Evolutionary conservation across 2,113 vertebrate species (phyloP).

Genomic region (Gasterosteus aculeatus): DNA sequence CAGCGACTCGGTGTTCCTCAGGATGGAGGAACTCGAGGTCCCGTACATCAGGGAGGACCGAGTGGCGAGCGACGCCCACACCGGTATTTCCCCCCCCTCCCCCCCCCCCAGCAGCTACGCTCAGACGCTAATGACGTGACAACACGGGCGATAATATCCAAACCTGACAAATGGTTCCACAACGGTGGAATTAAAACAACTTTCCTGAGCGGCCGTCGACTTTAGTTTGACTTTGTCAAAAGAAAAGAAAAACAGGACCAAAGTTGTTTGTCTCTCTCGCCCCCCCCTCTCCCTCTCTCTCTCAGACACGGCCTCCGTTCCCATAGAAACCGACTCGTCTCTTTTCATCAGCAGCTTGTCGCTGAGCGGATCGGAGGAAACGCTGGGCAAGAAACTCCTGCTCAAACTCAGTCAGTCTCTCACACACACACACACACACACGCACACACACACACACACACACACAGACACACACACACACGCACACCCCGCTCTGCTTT

Average conservation of each 20-base stretch:
- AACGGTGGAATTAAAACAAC: neutral
- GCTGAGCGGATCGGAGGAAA: conserved; percentile 86
- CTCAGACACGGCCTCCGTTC: conserved; percentile 75
- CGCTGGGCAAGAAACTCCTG: conserved; percentile 90
- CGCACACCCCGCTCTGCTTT: conserved; percentile 3
- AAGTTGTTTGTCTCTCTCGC: conserved; percentile 14
- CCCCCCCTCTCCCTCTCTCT: conserved; percentile 15
- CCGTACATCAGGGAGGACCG: conserved; percentile 87
- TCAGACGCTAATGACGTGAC: neutral
- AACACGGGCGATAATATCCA: neutral
- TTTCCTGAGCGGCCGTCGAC: neutral
- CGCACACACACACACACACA: too few relatives aligned
- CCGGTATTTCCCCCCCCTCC: conserved; percentile 6
- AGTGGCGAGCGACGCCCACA: conserved; percentile 37
- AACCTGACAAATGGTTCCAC: neutral
- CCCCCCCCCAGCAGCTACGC: neutral
- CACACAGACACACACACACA: too few relatives aligned
- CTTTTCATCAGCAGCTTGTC: conserved; percentile 84
- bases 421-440: neutral
- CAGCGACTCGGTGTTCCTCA: conserved; percentile 89
- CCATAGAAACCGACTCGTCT: conserved; percentile 81
- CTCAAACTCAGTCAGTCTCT: conserved; percentile 90
- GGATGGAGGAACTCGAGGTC: conserved; percentile 86
- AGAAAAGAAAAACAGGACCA: neutral
- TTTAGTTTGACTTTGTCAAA: neutral